These are phyloP conservation scores for Scelioninae gen. 2 DNA, from an alignment of 2,888 invertebrate species.

Conservation along the genomic window DNA sequence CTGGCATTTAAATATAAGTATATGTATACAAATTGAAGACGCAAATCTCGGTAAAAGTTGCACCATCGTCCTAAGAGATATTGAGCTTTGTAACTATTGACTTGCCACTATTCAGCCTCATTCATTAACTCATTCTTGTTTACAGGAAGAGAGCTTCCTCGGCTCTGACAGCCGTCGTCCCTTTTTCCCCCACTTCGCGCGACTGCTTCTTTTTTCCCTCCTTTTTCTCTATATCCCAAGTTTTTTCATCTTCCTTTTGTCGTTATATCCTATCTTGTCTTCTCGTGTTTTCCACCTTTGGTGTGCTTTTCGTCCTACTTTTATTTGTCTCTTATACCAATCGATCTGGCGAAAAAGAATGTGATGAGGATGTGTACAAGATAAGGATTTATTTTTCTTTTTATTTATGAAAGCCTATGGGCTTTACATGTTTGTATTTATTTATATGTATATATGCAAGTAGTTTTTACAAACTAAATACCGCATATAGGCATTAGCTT, in stretches of 20 bases:
- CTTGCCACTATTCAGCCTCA: slow-evolving; percentile 61
- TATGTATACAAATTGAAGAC: slow-evolving; percentile 3
- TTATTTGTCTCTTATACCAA: slow-evolving; percentile 45
- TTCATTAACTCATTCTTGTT: slow-evolving; percentile 69
- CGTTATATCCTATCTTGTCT: slow-evolving; percentile 48
- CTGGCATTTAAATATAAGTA: slow-evolving; percentile 57
- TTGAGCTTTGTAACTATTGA: slow-evolving; percentile 62
- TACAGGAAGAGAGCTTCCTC: slow-evolving; percentile 67
- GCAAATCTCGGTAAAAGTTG: slow-evolving; percentile 56
- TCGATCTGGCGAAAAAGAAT: slow-evolving; percentile 35
- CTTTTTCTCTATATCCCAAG: slow-evolving; percentile 32
- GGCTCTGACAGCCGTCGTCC: slow-evolving; percentile 56
- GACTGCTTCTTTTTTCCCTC: slow-evolving; percentile 43
- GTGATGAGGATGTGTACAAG: slow-evolving; percentile 24
- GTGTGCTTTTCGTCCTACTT: slow-evolving; percentile 57
- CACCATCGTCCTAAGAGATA: slow-evolving; percentile 59
- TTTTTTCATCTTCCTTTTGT: slow-evolving; percentile 54
- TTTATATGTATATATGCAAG: too few species aligned
- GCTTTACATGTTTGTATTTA: too few species aligned
- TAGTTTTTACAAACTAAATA: too few species aligned
- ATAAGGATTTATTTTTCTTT: slow-evolving; percentile 12
- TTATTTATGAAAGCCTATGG: slow-evolving; percentile 2
- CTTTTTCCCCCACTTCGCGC: slow-evolving; percentile 49
- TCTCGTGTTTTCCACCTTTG: slow-evolving; percentile 51
- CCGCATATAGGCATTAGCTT: too few species aligned